Evolutionary conservation across 2,113 vertebrate species (phyloP).

Genomic region (Misgurnus anguillicaudatus): DNA sequence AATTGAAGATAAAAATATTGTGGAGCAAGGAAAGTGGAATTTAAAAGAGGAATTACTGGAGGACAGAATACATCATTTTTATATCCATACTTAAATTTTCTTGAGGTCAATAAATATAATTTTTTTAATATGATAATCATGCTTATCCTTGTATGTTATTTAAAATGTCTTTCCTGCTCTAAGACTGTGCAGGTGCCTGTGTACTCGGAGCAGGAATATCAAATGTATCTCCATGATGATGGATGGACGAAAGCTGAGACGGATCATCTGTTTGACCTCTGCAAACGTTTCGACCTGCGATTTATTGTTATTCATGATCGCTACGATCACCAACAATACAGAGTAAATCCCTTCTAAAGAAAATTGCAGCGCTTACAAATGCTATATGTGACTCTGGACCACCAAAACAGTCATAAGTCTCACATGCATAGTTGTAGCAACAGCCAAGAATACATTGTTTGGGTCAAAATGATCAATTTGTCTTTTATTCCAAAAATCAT

Average conservation of each 20-base stretch:
- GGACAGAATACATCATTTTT: too few species aligned
- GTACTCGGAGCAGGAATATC: conserved; percentile 98
- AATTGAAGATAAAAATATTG: not conserved
- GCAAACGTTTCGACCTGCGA: conserved; percentile 93
- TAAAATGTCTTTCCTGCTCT: not conserved
- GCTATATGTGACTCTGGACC: too few species aligned
- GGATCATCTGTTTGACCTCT: conserved; percentile 96
- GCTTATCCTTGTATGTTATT: not conserved
- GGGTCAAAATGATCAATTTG: too few species aligned
- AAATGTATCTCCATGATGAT: conserved; percentile 94
- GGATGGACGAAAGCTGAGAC: conserved; percentile 98
- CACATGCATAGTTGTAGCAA: too few species aligned
- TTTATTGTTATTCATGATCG: conserved; percentile 96
- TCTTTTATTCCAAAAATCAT: too few species aligned
- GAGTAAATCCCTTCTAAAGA: conserved; percentile 74
- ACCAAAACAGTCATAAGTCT: too few species aligned
- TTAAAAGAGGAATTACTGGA: too few species aligned
- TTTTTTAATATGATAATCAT: not conserved
- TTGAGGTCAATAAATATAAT: too few species aligned
- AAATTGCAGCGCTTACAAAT: too few species aligned
- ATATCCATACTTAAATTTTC: too few species aligned
- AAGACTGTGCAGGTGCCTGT: conserved; percentile 94
- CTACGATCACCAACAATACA: conserved; percentile 97
- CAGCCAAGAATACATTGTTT: too few species aligned
- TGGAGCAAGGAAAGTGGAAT: too few species aligned